Base-by-base conservation (phyloP, 2,113 vertebrate species). In the Eulemur rufifrons region DNA sequence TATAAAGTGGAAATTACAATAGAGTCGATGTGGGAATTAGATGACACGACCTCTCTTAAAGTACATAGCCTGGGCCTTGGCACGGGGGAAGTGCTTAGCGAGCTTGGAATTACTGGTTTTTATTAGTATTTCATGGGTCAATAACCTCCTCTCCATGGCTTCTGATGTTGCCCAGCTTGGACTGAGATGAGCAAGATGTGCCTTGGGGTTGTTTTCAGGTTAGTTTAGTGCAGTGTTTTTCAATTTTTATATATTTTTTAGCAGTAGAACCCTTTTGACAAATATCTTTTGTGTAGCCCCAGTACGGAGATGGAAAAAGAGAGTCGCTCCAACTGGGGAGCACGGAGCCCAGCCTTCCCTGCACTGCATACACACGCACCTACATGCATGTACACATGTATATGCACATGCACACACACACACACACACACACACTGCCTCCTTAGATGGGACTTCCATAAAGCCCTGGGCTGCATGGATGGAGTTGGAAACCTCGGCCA, bases 361-460 rank as follows among this genome's bases (percentile, higher is more conserved):
- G 0, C 25, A 12, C 20, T 12, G 29, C 9, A 20, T 34, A 11
- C 10, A 14, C 12, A 59, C 52, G 13, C 25, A 54, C 6, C 39
- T 27, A 20, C 18, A 5, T 69, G n/a, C 8, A 10, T 3, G 14
- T 3, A 1, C 3, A 1, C 5, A 23, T 10, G 23, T 12, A 21
- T 61, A 13, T 21, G 12, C 25, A 63, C 15, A 6, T 5, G 0
- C 1, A 45, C 27, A 29, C 37, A 23, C 23, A 73, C 15, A 14
- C 5, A 0, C 1, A 54, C 52, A 42, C 45, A 37, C 18, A 8
- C 27, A 63, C 39, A 5, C 25, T 14, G 71, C 63, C 25, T 69
- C 69, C 6, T 68, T 5, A 11, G 25, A 4, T n/a, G 34, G 59
- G 61, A 25, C 37, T 29, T 25, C 89, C 15, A 2, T 4, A 52